Conservation (phyloP, 2,797 vertebrate genomes). For the Tinamus major region DNA sequence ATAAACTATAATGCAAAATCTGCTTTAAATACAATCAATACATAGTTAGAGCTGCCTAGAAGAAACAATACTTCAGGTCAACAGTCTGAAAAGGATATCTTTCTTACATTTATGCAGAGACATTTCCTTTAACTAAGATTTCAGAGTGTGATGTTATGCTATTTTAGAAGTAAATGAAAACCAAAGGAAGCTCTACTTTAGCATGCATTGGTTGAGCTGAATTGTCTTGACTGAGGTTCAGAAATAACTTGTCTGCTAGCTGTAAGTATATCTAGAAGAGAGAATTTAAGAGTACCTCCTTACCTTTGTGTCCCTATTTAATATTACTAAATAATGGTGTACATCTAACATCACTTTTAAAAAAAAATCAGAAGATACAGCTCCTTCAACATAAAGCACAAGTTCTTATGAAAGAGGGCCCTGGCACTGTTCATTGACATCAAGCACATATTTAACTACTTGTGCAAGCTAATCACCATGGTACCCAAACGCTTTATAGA, state of each 20-base stretch:
- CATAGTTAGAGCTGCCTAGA: conserved; percentile 7
- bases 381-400: neutral
- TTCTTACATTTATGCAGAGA: neutral
- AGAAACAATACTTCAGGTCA: neutral
- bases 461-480: conserved; percentile 15
- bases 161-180: neutral
- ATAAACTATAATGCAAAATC: neutral
- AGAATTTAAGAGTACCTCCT: neutral
- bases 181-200: neutral
- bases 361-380: neutral
- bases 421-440: neutral
- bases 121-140: neutral
- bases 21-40: neutral
- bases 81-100: neutral
- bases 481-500: conserved; percentile 32
- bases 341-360: neutral
- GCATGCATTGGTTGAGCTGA: neutral
- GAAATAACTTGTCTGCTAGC: neutral
- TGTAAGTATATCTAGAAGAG: neutral
- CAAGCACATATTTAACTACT: neutral
- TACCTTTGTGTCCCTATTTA: neutral
- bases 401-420: neutral
- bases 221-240: neutral
- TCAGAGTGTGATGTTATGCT: neutral
- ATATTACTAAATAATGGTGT: neutral